Base-by-base conservation (phyloP, 2,888 invertebrate species). In the Oscheius sp. region DNA sequence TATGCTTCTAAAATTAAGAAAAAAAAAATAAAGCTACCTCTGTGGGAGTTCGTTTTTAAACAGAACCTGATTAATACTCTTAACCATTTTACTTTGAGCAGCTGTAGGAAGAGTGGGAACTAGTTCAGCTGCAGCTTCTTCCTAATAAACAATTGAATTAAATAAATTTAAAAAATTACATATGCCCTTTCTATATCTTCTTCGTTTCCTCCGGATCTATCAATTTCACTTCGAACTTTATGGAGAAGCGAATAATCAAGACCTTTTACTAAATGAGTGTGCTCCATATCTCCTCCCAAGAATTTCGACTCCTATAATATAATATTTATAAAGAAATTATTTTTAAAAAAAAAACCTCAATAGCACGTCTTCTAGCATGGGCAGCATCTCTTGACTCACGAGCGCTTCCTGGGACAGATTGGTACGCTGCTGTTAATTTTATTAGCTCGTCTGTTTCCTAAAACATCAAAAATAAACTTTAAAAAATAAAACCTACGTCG, bases 221-320 rank as follows among this genome's bases (percentile, higher is more conserved):
- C 87, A 52, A 79, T 94, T 88, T 98, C 97, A 76, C 95, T 95
- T 53, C 96, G 91, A 0, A 89, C 89, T 88, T 85, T 93, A 85
- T 95, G 94, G 69, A 95, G 88, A 61, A 95, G 88, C 0, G 95
- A 94, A 88, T 93, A 95, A 90, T 95, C 95, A 87, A 93, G 88
- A 82, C 95, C 98, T 89, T 98, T 99, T 82, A 99, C 98, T 90
- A 99, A 95, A 89, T 99, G 98, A 87, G 98, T 99, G 85, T 99
- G 98, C 86, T 98, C 96, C 93, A 98, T 96, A 88, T 98, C 98
- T 91, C 98, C 98, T 87, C 98, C 98, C 89, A 99, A 93, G 89
- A 95, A 99, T 89, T 99, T 99, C 0, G 98, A 98, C 89, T 98
- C 97, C 90, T 82, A 64, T 70, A 80, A 46, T n/a, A n/a, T 5